Percentiles rank a stretch among this genome's conserved stretches.
Conservation (phyloP, 2,888 invertebrate genomes). For the Liposcelis brunnea region DNA sequence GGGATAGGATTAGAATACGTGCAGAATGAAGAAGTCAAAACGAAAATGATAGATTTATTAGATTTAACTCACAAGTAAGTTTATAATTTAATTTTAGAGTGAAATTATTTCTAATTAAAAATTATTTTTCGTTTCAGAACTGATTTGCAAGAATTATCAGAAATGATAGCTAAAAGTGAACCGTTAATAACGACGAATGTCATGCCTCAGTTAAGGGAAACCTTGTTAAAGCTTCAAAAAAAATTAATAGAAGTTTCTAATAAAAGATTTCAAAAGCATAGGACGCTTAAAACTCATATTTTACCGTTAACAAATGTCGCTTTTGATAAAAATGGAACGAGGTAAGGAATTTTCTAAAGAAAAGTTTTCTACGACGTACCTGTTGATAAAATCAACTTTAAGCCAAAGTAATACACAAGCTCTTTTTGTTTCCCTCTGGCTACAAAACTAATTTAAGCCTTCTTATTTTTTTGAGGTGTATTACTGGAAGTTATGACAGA, state of each 20-base stretch:
- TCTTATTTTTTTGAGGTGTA: too few species aligned
- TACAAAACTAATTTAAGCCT: too few species aligned
- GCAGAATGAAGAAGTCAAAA: slow-evolving; percentile 36
- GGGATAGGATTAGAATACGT: slow-evolving; percentile 44
- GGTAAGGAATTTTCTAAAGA: slow-evolving; percentile 24
- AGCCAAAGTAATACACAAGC: too few species aligned
- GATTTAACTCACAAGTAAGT: slow-evolving; percentile 42
- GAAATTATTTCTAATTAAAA: slow-evolving; percentile 10
- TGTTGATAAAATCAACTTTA: too few species aligned
- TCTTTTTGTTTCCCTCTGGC: too few species aligned
- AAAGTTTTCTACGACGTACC: too few species aligned
- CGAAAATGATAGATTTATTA: slow-evolving; percentile 45
- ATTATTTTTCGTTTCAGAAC: slow-evolving; percentile 28
- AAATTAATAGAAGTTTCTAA: slow-evolving; percentile 42
- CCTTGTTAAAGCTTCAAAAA: slow-evolving; percentile 41
- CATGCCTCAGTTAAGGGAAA: slow-evolving; percentile 37
- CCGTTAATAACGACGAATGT: slow-evolving; percentile 38
- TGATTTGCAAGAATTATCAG: slow-evolving; percentile 34
- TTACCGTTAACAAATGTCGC: slow-evolving; percentile 55
- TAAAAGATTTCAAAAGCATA: slow-evolving; percentile 47
- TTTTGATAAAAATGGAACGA: slow-evolving; percentile 47
- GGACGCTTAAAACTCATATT: slow-evolving; percentile 45
- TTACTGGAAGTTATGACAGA: slow-evolving; percentile 70
- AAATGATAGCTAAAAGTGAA: slow-evolving; percentile 33
- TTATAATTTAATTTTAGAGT: neutral